Base-by-base conservation (phyloP, 2,888 invertebrate genomes). In the Drosophila koepferae region DNA sequence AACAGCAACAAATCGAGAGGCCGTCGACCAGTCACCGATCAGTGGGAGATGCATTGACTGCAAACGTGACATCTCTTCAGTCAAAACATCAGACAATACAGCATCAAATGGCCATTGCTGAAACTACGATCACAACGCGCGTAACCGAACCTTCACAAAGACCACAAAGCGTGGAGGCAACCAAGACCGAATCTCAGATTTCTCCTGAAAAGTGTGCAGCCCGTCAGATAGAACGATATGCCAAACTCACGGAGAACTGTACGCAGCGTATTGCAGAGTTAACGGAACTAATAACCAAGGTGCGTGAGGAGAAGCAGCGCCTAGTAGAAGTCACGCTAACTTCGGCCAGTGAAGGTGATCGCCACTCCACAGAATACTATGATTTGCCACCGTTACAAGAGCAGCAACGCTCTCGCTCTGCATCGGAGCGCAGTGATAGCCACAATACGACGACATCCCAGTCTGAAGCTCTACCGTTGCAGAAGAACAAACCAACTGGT, bases 241-340 rank as follows among this genome's bases (percentile, higher is more conserved):
- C 94, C 1, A 92, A 94, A 74, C 92, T 95, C 16, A 94, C 95
- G 0, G 94, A 94, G 51, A 94, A 93, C 51, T 95, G 94, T 63
- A 93, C 93, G 0, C 94, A 94, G 72, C 93, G 95, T 68, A 95
- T 95, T 53, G 93, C 94, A 2, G 94, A 94, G 66, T 86, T 95
- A 8, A 93, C 94, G 0, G 93, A 94, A 12, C 93, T 94, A 81
- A 95, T 95, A 16, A 93, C 94, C n/a, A 94, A 94, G 84, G 94
- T 95, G 8, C 93, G 95, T n/a, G 92, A 93, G 61, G 95, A 95
- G 81, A 94, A 94, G 73, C 92, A 93, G 53, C 92, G 93, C 51
- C 91, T 94, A 20, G 86, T 94, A n/a, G 93, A 93, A 69, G 91
- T 92, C 2, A 93, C 92, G 0, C 79, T 93, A 0, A 92, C 92